Evolutionary conservation across 2,888 invertebrate genomes (phyloP), one percentile per base, ranked within the genome.

Genomic region (Megamerina dolium): DNA sequence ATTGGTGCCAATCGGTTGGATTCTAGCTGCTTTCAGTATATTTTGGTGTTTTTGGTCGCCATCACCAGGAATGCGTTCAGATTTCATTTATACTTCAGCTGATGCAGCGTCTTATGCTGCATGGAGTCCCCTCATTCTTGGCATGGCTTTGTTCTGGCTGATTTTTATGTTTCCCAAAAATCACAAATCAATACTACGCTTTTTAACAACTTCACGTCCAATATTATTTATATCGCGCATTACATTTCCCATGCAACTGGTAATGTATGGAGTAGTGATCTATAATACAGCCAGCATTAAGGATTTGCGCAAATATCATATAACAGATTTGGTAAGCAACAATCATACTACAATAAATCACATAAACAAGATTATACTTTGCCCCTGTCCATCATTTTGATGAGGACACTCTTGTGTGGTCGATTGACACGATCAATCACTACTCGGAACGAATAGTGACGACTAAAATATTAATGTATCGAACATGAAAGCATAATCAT

Each of bases 91-190:
- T 59, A 75, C 74, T 38, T 73, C 75, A 0, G 64, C 72, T 19
- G 80, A 80, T 32, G 81, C 82, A 0, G 80, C 83, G 1, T 75
- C 77, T 40, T 84, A 81, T 54, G 77, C 81, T 4, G 77, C 82
- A 0, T 70, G 82, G 56, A 77, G 80, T 35, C 83, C 84, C 1
- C 60, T 83, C n/a, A 74, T 79, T 2, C 75, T 80, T 39, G 75
- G 81, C 8, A 53, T 80, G 35, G 75, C 77, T 9, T 66, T 82
- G 20, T 76, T 78, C 31, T 84, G 83, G 84, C 60, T 79, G 9
- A 79, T 83, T 46, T 80, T 82, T 10, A 62, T 66, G 61, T 56
- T 56, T 14, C 63, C 66, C 3, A 52, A 54, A 43, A 50, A 54
- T 40, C 56, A 58, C 4, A 52, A 51, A 20, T 43, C 49, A 0